phyloP scores from a whole-genome alignment of 2,888 invertebrate species.

The Andrena minutula region DNA sequence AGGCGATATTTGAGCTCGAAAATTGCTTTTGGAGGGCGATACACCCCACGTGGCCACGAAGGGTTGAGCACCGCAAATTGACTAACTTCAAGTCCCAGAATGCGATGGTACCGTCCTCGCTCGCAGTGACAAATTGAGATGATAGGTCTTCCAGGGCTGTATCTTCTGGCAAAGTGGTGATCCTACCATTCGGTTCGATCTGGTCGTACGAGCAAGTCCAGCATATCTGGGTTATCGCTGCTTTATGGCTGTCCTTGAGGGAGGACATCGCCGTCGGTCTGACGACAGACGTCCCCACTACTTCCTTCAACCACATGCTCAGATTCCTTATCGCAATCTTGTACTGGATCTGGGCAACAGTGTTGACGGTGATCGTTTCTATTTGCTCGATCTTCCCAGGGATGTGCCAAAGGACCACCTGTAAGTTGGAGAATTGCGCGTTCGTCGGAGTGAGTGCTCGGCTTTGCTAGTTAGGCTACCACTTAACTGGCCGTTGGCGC shows the following conservation, averaged over 20 bases:
- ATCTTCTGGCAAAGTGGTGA: conserved; percentile 83
- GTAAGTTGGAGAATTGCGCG: background rate
- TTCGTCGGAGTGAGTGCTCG: background rate
- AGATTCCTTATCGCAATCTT: conserved; percentile 87
- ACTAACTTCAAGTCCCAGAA: conserved; percentile 90
- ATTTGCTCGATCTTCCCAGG: conserved; percentile 88
- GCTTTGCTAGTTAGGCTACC: background rate
- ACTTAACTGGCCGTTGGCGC: conserved; percentile 87
- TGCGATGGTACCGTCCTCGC: conserved; percentile 89
- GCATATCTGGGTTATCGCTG: conserved; percentile 88
- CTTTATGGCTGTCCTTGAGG: conserved; percentile 88
- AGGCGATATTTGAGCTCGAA: too few relatives aligned
- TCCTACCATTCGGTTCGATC: conserved; percentile 87
- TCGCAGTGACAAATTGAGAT: conserved; percentile 88
- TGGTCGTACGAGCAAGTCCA: conserved; percentile 89
- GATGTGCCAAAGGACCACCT: conserved; percentile 90
- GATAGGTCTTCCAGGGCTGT: conserved; percentile 81
- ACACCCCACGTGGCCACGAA: too few relatives aligned
- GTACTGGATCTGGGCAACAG: conserved; percentile 88
- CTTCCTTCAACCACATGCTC: conserved; percentile 90
- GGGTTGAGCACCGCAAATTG: background rate
- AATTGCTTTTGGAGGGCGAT: too few relatives aligned
- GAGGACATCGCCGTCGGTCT: conserved; percentile 88
- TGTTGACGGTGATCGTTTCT: conserved; percentile 88
- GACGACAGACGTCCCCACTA: conserved; percentile 87